Conservation (phyloP, 2,888 invertebrate genomes). For the Hipparchia semele region DNA sequence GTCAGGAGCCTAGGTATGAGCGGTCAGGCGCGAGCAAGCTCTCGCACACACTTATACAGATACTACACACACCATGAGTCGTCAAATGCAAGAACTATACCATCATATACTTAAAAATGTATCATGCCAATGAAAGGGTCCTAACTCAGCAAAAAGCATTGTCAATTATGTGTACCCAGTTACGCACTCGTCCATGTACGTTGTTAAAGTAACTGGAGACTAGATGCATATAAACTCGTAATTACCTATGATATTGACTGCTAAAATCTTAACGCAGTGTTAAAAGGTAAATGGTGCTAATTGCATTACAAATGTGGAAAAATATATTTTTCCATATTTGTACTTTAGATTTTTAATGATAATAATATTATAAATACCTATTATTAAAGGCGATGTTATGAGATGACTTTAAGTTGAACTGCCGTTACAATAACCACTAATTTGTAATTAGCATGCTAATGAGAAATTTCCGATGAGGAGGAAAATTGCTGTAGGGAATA, state of each 20-base stretch:
- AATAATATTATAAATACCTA: neutral
- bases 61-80: too few relatives aligned
- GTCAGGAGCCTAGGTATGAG: too few relatives aligned
- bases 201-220: too few relatives aligned
- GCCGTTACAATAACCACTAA: constrained; percentile 12
- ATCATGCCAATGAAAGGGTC: too few relatives aligned
- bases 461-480: constrained; percentile 14
- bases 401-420: neutral
- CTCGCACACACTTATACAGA: too few relatives aligned
- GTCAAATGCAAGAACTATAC: too few relatives aligned
- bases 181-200: too few relatives aligned
- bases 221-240: too few relatives aligned
- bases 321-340: neutral
- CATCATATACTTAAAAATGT: too few relatives aligned
- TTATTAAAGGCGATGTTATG: neutral
- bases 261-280: neutral
- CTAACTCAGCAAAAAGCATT: too few relatives aligned
- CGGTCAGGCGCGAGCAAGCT: too few relatives aligned
- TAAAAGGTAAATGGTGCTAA: neutral
- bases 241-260: neutral
- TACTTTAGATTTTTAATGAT: neutral
- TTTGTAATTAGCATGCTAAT: constrained; percentile 16
- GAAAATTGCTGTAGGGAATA: constrained; percentile 6
- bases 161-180: too few relatives aligned
- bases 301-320: neutral